These are phyloP conservation scores for Scylla paramamosain DNA, from an alignment of 1,140 invertebrate species.

Conservation along the genomic window DNA sequence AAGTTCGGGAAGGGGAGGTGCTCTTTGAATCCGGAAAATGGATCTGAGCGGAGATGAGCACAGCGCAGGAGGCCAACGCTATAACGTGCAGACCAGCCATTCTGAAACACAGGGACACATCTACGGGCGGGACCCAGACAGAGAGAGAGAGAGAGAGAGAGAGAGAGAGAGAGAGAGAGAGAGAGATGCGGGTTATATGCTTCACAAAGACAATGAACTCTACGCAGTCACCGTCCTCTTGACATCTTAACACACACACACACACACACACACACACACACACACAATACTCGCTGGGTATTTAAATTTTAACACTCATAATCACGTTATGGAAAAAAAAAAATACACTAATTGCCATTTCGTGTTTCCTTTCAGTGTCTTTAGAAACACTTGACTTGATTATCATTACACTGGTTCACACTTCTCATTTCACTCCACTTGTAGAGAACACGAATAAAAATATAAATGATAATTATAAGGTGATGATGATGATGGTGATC, in stretches of 20 bases:
- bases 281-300: background rate
- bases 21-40: background rate
- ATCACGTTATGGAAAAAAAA: background rate
- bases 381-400: no score
- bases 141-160: conserved; percentile 20
- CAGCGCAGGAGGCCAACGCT: background rate
- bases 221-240: background rate
- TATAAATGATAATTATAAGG: background rate
- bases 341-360: no score
- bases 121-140: background rate
- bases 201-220: background rate
- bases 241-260: background rate
- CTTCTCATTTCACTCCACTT: background rate
- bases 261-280: conserved; percentile 20
- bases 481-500: no score
- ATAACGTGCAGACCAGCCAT: background rate
- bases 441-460: background rate
- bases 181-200: background rate
- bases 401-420: background rate
- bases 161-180: conserved; percentile 20
- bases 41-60: background rate
- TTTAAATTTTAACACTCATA: background rate
- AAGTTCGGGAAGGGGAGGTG: no score
- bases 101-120: background rate
- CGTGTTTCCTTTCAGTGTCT: no score